A percentile compares a stretch with the other conserved stretches of the same genome.
phyloP scores from a whole-genome alignment of 2,797 vertebrate species.

The Tadarida brasiliensis region DNA sequence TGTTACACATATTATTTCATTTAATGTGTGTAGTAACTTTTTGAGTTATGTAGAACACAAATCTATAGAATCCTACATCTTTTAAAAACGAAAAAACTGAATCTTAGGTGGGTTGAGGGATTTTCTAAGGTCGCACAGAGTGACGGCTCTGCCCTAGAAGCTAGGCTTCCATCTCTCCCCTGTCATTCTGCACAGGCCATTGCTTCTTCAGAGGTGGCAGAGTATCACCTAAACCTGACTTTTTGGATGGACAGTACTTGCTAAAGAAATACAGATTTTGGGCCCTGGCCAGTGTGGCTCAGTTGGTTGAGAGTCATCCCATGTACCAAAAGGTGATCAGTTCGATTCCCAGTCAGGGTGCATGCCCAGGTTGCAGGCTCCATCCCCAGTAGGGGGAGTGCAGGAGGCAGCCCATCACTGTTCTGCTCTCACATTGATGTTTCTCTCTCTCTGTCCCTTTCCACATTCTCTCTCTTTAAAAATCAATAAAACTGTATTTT shows the following conservation, averaged over 20 bases:
- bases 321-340: no score
- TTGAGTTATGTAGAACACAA: background rate
- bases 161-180: background rate
- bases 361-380: no score
- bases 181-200: background rate
- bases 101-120: background rate
- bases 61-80: background rate
- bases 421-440: no score
- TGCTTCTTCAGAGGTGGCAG: background rate
- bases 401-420: no score
- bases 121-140: background rate
- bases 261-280: slow-evolving; percentile 6
- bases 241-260: background rate
- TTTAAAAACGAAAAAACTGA: slow-evolving; percentile 28
- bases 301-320: no score
- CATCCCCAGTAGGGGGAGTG: no score
- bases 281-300: no score
- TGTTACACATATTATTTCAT: background rate
- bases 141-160: slow-evolving; percentile 19
- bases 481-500: no score
- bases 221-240: background rate
- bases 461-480: no score
- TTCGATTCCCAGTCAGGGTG: no score
- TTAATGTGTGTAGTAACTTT: slow-evolving; percentile 28
- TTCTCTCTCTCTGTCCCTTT: no score